phyloP scores from a whole-genome alignment of 2,113 vertebrate genomes.

The Corythoichthys haematopterus region DNA sequence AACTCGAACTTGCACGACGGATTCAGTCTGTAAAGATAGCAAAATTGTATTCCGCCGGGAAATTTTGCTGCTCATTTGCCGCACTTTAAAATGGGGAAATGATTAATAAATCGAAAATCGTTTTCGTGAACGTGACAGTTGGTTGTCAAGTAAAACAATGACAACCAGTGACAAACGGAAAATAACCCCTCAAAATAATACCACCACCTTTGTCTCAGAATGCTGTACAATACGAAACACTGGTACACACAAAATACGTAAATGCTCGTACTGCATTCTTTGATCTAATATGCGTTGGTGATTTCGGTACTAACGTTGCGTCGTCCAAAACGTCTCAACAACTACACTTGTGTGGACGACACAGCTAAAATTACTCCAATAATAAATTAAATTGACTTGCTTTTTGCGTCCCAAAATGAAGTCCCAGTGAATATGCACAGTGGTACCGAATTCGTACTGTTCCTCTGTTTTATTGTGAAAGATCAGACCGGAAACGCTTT shows the following conservation, averaged over 20 bases:
- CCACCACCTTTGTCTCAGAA: background rate
- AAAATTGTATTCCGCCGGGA: background rate
- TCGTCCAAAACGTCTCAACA: background rate
- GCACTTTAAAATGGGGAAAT: background rate
- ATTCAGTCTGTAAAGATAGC: background rate
- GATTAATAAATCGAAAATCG: background rate
- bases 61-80: background rate
- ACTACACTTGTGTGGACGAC: background rate
- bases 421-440: too few species aligned
- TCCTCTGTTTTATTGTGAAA: constrained; percentile 52
- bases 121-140: background rate
- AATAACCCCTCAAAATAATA: constrained; percentile 26
- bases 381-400: background rate
- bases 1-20: background rate
- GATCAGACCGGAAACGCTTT: constrained; percentile 20
- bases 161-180: constrained; percentile 15
- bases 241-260: background rate
- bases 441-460: background rate
- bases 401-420: background rate
- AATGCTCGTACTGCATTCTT: too few species aligned
- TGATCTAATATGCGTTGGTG: too few species aligned
- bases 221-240: background rate
- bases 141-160: constrained; percentile 36
- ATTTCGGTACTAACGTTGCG: background rate
- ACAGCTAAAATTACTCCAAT: background rate